Conservation (phyloP, 2,797 vertebrate genomes). For the Antrozous pallidus region DNA sequence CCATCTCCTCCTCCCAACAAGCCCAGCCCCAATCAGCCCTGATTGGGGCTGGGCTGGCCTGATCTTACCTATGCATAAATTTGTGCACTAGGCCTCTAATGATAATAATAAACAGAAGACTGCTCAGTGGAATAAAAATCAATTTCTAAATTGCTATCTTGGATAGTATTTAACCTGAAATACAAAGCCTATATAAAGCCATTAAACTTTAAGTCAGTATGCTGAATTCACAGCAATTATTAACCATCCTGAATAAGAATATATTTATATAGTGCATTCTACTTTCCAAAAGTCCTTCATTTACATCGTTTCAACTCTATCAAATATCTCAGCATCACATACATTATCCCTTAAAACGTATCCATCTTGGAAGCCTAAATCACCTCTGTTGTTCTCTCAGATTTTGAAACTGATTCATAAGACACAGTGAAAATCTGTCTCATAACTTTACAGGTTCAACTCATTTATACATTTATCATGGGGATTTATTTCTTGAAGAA, state of each 20-base stretch:
- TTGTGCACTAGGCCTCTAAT: neutral
- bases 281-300: conserved; percentile 53
- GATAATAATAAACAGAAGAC: neutral
- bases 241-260: conserved; percentile 15
- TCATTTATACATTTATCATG: neutral
- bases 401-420: conserved; percentile 51
- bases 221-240: conserved; percentile 33
- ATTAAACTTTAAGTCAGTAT: neutral
- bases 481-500: conserved; percentile 39
- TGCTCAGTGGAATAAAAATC: conserved; percentile 37
- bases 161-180: conserved; percentile 34
- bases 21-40: no score
- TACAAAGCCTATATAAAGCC: conserved; percentile 4
- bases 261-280: conserved; percentile 19
- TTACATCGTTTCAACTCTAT: conserved; percentile 44
- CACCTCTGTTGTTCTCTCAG: conserved; percentile 11
- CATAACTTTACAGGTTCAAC: conserved; percentile 20
- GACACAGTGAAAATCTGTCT: conserved; percentile 43
- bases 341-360: conserved; percentile 41
- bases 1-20: no score
- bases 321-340: conserved; percentile 24
- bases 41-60: no score
- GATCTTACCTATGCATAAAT: no score
- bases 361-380: neutral
- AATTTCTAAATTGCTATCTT: neutral